Conservation (phyloP, 2,113 vertebrate species). For the Tylochromis polylepis region DNA sequence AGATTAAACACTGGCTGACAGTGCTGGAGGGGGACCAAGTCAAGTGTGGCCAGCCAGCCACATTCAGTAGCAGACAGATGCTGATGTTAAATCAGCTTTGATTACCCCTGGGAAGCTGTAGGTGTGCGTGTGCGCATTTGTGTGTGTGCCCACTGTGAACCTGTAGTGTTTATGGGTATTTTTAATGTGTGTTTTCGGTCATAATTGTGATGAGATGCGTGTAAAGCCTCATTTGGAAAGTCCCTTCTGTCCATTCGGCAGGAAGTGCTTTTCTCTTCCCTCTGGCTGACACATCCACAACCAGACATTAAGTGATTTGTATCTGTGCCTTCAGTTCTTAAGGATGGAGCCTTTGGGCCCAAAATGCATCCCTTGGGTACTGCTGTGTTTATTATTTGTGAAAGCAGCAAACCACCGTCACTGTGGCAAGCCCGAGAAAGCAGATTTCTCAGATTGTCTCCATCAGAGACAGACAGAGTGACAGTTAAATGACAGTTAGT, state of each 20-base stretch:
- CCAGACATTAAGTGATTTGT: conserved; percentile 37
- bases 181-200: background rate
- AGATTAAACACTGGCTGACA: conserved; percentile 40
- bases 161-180: background rate
- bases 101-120: conserved; percentile 16
- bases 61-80: conserved; percentile 39
- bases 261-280: conserved; percentile 23
- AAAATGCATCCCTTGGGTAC: background rate
- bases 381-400: conserved; percentile 34
- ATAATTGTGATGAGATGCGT: background rate
- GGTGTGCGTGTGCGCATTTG: background rate
- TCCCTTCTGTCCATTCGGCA: conserved; percentile 39
- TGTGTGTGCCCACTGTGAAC: background rate
- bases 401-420: background rate
- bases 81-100: conserved; percentile 41
- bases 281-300: conserved; percentile 12
- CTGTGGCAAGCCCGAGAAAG: background rate
- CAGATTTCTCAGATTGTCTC: background rate
- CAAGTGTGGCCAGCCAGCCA: conserved; percentile 6
- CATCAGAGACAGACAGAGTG: background rate
- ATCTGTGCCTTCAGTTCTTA: conserved; percentile 29
- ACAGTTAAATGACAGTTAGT: background rate
- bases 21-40: conserved; percentile 27
- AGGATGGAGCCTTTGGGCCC: background rate
- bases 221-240: conserved; percentile 34